Percentiles rank a stretch among this genome's conserved stretches.
Conservation (phyloP, 2,888 invertebrate species). For the Boloria euphrosyne region DNA sequence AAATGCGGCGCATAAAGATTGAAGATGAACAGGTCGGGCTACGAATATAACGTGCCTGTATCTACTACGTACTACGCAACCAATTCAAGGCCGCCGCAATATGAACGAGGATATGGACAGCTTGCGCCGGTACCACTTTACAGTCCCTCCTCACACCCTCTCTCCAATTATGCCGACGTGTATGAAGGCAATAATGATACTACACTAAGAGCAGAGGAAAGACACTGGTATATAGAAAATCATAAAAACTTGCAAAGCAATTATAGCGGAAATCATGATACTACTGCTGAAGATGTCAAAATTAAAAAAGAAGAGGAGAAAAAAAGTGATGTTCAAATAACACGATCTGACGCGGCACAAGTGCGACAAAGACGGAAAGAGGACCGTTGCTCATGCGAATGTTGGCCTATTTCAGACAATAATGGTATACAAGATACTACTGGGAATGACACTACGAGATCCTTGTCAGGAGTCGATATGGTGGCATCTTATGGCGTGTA, state of each 20-base stretch:
- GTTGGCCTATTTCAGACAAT: constrained; percentile 78
- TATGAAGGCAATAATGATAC: constrained; percentile 80
- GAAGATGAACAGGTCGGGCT: constrained; percentile 81
- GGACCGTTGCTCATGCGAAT: constrained; percentile 78
- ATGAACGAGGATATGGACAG: constrained; percentile 74
- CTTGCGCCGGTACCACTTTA: constrained; percentile 69
- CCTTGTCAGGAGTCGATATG: constrained; percentile 77
- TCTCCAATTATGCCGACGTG: constrained; percentile 77
- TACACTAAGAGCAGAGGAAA: constrained; percentile 76
- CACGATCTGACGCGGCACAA: constrained; percentile 66
- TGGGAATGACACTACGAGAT: constrained; percentile 69
- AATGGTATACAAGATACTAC: constrained; percentile 64
- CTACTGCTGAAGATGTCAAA: constrained; percentile 74
- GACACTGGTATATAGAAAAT: constrained; percentile 80
- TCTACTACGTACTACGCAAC: constrained; percentile 74
- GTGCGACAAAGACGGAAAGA: constrained; percentile 73
- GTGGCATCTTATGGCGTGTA: constrained; percentile 81
- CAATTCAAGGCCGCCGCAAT: constrained; percentile 74
- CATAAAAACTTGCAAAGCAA: constrained; percentile 73
- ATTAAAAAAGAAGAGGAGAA: constrained; percentile 77
- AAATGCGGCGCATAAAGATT: constrained; percentile 75
- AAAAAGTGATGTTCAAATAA: constrained; percentile 65
- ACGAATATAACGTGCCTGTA: constrained; percentile 77
- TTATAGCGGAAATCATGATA: constrained; percentile 65
- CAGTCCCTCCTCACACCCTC: constrained; percentile 74